Base-by-base conservation (phyloP, 1,140 invertebrate genomes). In the Drepana arcuata region DNA sequence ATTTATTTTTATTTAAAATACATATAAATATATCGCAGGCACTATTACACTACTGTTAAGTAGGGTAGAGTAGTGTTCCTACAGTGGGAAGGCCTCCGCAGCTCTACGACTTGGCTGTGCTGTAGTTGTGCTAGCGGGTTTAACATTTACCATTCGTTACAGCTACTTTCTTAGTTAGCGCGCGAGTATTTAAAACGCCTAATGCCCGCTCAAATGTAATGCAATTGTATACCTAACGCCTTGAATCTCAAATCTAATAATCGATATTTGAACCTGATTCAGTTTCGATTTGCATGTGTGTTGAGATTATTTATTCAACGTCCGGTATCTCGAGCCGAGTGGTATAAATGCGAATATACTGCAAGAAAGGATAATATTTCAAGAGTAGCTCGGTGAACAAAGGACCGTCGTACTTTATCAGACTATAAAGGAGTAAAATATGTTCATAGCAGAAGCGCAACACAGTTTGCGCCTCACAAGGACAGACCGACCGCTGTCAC, bases 381-480 rank as follows among this genome's bases (percentile, higher is more conserved):
- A 70, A 61, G 56, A 62, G 41, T 50, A 55, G 48, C 30, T 41
- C 35, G 40, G 53, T 52, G 60, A 72, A 73, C 69, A 73, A 73
- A 73, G 61, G 65, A 64, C 41, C 42, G 46, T 50, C 38, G 50
- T 52, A 63, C 38, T 70, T 67, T 69, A 72, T 63, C 56, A 58
- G 55, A 54, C 54, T 50, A 54, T 66, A 68, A 68, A 73, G 64
- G 56, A 60, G 66, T 65, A 68, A 68, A 73, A 66, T 70, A 59
- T 73, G 66, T 68, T 61, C 42, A 47, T 37, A 65, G 59, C 69
- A 69, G 48, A 29, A 44, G 52, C 56, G 56, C 62, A 60, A 48
- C 41, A 51, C 38, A 51, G 42, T 69, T 63, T 69, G 60, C 56
- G 40, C 50, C 38, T 44, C 24, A 42, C 46, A 41, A 44, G 43